These are phyloP conservation scores for Girardinus metallicus DNA, from an alignment of 2,797 vertebrate genomes.

Conservation along the genomic window DNA sequence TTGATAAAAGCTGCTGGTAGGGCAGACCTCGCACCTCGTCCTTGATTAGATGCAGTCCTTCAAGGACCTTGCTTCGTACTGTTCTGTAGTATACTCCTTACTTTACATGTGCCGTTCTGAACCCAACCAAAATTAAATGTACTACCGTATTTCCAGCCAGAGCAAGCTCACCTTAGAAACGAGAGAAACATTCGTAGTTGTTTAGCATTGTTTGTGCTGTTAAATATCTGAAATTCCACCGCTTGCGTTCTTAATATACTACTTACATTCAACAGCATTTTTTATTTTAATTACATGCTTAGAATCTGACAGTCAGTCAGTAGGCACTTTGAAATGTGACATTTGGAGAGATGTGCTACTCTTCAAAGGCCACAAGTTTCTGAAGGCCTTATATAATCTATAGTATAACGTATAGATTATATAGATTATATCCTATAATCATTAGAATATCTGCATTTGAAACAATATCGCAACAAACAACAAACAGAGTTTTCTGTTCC, in stretches of 20 bases:
- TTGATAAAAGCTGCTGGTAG: slow-evolving; percentile 42
- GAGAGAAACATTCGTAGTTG: not conserved
- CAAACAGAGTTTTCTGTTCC: not conserved
- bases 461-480: not conserved
- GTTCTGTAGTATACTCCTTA: slow-evolving; percentile 4
- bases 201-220: not conserved
- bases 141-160: not conserved
- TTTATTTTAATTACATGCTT: slow-evolving; percentile 28
- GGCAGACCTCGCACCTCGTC: slow-evolving; percentile 17
- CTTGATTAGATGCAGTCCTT: slow-evolving; percentile 68
- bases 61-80: slow-evolving; percentile 32
- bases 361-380: not conserved
- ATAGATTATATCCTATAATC: too few relatives aligned
- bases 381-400: too few relatives aligned
- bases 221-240: not conserved
- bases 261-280: slow-evolving; percentile 45
- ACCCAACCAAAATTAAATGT: not conserved
- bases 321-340: slow-evolving; percentile 17
- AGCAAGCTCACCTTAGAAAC: not conserved
- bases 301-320: slow-evolving; percentile 19
- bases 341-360: slow-evolving; percentile 13
- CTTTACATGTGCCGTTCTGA: slow-evolving; percentile 1
- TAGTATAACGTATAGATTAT: too few relatives aligned
- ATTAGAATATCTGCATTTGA: not conserved
- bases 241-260: not conserved